Percentiles rank a stretch among this genome's conserved stretches.
Conservation (phyloP, 2,113 vertebrate genomes). For the Struthio camelus region DNA sequence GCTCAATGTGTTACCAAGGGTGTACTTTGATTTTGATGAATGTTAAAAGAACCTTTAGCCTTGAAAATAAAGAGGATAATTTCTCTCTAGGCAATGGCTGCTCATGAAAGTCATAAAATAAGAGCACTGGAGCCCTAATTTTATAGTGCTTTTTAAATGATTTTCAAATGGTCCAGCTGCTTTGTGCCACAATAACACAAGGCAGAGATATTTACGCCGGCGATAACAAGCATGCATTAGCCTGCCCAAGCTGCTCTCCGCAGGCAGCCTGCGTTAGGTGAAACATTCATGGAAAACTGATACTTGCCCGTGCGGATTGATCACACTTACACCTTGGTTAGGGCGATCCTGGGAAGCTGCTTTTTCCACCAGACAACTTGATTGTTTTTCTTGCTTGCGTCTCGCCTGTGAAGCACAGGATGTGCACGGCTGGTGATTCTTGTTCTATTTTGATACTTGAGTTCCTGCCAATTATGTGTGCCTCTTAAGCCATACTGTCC, state of each 20-base stretch:
- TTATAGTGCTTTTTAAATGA: conserved; percentile 71
- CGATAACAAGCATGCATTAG: conserved; percentile 59
- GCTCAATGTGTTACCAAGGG: conserved; percentile 63
- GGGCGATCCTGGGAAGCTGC: not conserved
- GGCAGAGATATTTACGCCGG: conserved; percentile 54
- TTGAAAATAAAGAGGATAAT: conserved; percentile 74
- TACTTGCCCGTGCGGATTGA: conserved; percentile 38
- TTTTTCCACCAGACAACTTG: conserved; percentile 5
- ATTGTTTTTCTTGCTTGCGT: not conserved
- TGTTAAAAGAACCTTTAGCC: conserved; percentile 72
- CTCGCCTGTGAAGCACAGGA: not conserved
- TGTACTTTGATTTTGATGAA: conserved; percentile 70
- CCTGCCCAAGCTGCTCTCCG: not conserved
- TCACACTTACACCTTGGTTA: not conserved
- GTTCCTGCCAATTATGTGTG: not conserved
- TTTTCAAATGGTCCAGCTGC: conserved; percentile 73
- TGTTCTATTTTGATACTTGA: conserved; percentile 34
- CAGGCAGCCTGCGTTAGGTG: not conserved
- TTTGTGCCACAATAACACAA: conserved; percentile 63
- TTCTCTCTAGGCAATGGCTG: conserved; percentile 70
- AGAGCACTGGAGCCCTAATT: conserved; percentile 64
- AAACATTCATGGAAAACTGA: conserved; percentile 17
- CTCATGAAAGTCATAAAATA: conserved; percentile 62
- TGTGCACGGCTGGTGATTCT: fast-evolving
- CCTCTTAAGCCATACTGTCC: not conserved